Percentiles rank a stretch among this genome's conserved stretches.
Conservation (phyloP, 1,140 invertebrate genomes). For the Papilio xuthus region DNA sequence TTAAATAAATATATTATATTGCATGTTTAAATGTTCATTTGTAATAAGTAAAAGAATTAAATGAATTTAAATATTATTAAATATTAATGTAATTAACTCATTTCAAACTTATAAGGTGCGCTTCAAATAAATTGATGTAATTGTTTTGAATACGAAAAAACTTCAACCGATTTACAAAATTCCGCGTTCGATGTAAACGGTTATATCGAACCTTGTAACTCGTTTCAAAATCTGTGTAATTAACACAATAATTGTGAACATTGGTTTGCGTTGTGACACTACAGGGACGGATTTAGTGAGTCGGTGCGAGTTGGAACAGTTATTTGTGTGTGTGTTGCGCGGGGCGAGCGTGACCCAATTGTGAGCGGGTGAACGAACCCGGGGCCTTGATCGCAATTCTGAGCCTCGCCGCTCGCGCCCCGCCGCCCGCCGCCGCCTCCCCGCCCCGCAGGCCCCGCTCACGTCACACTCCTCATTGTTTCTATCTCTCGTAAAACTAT, state of each 20-base stretch:
- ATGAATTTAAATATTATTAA: too few relatives aligned
- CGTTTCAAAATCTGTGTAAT: conserved; percentile 31
- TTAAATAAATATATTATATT: background rate
- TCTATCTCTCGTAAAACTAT: conserved; percentile 13
- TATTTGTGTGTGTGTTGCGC: conserved; percentile 68
- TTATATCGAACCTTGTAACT: conserved; percentile 37
- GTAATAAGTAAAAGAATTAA: background rate
- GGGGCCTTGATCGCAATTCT: conserved; percentile 79
- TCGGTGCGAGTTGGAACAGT: conserved; percentile 65
- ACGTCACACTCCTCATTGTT: conserved; percentile 33
- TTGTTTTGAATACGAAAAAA: background rate
- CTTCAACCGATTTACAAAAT: background rate
- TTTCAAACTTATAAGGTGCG: background rate
- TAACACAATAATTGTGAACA: conserved; percentile 42
- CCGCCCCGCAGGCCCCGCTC: conserved; percentile 39
- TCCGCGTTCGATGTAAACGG: conserved; percentile 7
- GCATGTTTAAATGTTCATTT: background rate
- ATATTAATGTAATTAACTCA: background rate
- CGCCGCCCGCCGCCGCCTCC: conserved; percentile 43
- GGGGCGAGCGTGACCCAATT: conserved; percentile 75
- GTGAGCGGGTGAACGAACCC: conserved; percentile 73
- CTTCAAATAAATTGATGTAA: background rate
- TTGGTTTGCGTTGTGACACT: conserved; percentile 47
- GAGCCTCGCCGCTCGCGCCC: conserved; percentile 47
- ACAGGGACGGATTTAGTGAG: conserved; percentile 68